A percentile compares a stretch with the other conserved stretches of the same genome.
Conservation (phyloP, 2,797 vertebrate species). For the Setipinna tenuifilis region DNA sequence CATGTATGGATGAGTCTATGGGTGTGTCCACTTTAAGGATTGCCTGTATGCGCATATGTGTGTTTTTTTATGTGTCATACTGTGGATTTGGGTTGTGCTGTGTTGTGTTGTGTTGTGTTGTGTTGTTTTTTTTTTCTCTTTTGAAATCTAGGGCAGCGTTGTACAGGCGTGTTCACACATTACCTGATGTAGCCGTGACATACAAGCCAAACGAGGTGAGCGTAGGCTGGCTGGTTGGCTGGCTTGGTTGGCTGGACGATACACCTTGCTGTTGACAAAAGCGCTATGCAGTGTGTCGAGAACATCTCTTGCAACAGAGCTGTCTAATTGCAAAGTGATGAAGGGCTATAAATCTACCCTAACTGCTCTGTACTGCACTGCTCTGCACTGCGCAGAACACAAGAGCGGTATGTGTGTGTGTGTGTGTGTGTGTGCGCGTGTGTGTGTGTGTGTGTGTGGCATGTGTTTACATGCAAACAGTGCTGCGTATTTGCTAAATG, state of each 20-base stretch:
- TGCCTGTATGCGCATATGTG: constrained; percentile 36
- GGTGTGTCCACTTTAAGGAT: constrained; percentile 27
- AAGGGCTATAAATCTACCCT: constrained; percentile 70
- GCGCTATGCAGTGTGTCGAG: background rate
- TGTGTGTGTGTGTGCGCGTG: constrained; percentile 25
- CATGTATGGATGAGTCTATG: constrained; percentile 29
- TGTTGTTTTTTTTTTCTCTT: background rate
- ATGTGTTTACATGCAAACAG: constrained; percentile 71
- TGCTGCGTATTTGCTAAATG: constrained; percentile 57
- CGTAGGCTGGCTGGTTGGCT: constrained; percentile 61
- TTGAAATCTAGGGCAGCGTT: background rate
- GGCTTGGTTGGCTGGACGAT: constrained; percentile 44
- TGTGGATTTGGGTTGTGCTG: constrained; percentile 21
- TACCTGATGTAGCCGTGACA: background rate
- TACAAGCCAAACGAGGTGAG: constrained; percentile 46
- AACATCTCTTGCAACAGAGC: constrained; percentile 67
- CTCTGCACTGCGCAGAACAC: too few relatives aligned
- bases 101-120: constrained; percentile 24
- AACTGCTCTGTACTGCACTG: constrained; percentile 57
- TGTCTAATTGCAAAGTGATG: constrained; percentile 72
- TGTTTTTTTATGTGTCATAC: constrained; percentile 33
- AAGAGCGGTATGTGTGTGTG: constrained; percentile 48
- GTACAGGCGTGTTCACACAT: background rate
- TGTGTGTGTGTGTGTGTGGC: constrained; percentile 14
- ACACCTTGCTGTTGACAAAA: constrained; percentile 29